Evolutionary conservation across 2,888 invertebrate species (phyloP).

Genomic region (Rhagophthalmus giganteus): DNA sequence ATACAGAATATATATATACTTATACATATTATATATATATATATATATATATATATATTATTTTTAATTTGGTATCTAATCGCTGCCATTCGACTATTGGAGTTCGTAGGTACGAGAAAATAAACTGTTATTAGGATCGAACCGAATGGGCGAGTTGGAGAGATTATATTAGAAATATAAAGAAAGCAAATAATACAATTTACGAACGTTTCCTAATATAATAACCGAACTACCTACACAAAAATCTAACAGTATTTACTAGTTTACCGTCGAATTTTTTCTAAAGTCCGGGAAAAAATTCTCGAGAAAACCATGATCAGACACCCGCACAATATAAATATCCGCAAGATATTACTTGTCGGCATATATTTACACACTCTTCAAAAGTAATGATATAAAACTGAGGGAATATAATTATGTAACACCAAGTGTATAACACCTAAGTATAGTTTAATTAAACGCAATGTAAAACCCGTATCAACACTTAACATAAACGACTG

Average conservation of each 20-base stretch:
- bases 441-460: slow-evolving; percentile 34
- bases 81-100: slow-evolving; percentile 13
- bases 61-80: slow-evolving; percentile 14
- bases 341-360: slow-evolving; percentile 22
- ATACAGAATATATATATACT: no score
- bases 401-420: slow-evolving; percentile 29
- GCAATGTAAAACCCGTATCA: slow-evolving; percentile 51
- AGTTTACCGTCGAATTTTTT: slow-evolving; percentile 18
- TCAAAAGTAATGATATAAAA: slow-evolving; percentile 23
- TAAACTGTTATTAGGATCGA: slow-evolving; percentile 19
- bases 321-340: slow-evolving; percentile 22
- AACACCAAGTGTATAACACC: slow-evolving; percentile 32
- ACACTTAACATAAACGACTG: slow-evolving; percentile 51
- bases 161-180: neutral
- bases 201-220: slow-evolving; percentile 14
- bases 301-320: no score
- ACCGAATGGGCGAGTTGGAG: slow-evolving; percentile 7
- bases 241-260: slow-evolving; percentile 19
- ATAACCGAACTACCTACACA: slow-evolving; percentile 15
- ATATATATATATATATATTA: no score
- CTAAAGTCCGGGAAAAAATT: slow-evolving; percentile 14
- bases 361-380: slow-evolving; percentile 25
- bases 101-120: slow-evolving; percentile 18
- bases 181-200: slow-evolving; percentile 12
- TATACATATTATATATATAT: no score